These are phyloP conservation scores for Alectoris magna DNA, from an alignment of 2,797 vertebrate species.

Conservation along the genomic window DNA sequence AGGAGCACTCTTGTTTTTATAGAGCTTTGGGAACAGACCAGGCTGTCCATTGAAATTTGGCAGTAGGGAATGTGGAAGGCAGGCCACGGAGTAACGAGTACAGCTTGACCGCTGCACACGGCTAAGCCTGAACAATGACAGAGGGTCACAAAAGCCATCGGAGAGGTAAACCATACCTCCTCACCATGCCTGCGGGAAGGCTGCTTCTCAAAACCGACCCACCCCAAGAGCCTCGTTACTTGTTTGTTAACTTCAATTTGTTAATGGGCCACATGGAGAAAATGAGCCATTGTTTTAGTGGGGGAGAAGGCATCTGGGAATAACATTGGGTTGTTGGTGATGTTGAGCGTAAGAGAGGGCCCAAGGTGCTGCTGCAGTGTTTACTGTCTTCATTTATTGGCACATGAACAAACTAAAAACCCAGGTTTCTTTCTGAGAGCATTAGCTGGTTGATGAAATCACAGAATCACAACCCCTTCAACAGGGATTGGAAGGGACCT, in stretches of 20 bases:
- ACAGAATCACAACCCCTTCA: too few species aligned
- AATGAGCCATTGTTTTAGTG: accelerated
- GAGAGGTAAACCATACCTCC: not conserved
- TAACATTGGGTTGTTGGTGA: not conserved
- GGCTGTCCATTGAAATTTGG: not conserved
- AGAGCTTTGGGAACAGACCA: not conserved
- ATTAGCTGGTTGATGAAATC: not conserved
- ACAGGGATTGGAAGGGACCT: too few species aligned
- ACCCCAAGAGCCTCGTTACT: accelerated
- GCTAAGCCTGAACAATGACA: not conserved
- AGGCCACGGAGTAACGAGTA: not conserved
- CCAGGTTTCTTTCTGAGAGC: not conserved
- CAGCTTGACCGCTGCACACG: conserved; percentile 10
- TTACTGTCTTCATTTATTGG: not conserved
- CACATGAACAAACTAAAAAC: not conserved
- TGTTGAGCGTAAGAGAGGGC: not conserved
- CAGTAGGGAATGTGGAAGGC: not conserved
- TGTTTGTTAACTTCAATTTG: not conserved
- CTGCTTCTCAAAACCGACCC: not conserved
- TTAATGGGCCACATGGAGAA: not conserved
- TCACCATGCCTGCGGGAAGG: not conserved
- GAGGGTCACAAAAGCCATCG: not conserved
- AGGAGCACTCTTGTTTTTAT: not conserved
- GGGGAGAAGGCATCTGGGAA: not conserved
- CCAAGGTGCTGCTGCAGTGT: not conserved